phyloP scores from a whole-genome alignment of 1,140 invertebrate genomes.

The Anagrus nilaparvatae region DNA sequence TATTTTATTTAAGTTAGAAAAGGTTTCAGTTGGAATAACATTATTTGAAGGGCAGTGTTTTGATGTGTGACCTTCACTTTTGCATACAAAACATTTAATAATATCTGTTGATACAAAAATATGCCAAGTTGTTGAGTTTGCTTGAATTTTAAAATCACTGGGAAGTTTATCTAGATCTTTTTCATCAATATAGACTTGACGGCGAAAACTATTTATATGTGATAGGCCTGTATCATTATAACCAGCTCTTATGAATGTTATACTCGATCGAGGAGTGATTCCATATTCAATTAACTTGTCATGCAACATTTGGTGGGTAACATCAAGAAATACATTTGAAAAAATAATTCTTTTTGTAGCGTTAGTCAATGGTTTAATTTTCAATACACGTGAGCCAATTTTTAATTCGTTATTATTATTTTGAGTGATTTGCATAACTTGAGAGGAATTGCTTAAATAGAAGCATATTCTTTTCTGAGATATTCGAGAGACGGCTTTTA shows the following conservation, averaged over 20 bases:
- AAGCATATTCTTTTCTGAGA: constrained; percentile 17
- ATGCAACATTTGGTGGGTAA: too few species aligned
- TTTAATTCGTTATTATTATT: constrained; percentile 9
- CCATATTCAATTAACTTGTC: too few species aligned
- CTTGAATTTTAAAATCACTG: too few species aligned
- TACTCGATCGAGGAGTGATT: too few species aligned
- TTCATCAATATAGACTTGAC: constrained; percentile 12
- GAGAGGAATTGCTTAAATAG: constrained; percentile 12
- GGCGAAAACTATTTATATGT: too few species aligned
- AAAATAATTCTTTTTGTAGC: constrained; percentile 16
- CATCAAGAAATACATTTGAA: constrained; percentile 17
- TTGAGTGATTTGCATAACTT: constrained; percentile 3
- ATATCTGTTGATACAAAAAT: too few species aligned
- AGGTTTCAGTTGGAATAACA: too few species aligned
- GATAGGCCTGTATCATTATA: too few species aligned
- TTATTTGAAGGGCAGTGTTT: neutral
- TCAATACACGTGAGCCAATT: constrained; percentile 1
- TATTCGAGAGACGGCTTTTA: constrained; percentile 15
- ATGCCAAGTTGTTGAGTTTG: too few species aligned
- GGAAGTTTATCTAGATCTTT: too few species aligned
- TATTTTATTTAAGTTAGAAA: too few species aligned
- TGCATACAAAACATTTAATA: neutral
- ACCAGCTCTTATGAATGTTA: too few species aligned
- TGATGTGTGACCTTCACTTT: neutral
- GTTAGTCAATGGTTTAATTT: constrained; percentile 10